Conservation (phyloP, 53 echinoderm and acorn worm genomes). For the Crossaster papposus region DNA sequence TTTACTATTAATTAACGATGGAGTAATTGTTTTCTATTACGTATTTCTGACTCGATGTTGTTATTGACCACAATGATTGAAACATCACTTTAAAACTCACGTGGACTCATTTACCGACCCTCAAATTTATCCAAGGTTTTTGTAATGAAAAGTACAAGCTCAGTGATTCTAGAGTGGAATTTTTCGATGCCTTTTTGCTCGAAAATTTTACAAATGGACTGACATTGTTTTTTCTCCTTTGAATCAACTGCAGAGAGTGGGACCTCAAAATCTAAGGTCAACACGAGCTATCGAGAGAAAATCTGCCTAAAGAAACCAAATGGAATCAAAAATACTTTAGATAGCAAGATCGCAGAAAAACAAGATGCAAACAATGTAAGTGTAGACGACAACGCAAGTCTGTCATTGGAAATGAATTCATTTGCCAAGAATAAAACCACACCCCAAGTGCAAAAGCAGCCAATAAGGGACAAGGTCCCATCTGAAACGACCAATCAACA, state of each 20-base stretch:
- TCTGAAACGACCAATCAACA: conserved; percentile 10
- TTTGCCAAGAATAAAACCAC: not conserved
- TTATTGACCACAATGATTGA: too few species aligned
- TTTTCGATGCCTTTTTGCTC: too few species aligned
- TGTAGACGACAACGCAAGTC: not conserved
- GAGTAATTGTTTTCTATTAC: too few species aligned
- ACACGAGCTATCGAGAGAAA: conserved; percentile 40
- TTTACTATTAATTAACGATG: too few species aligned
- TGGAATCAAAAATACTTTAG: not conserved
- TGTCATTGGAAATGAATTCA: not conserved
- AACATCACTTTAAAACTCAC: too few species aligned
- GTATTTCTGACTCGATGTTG: too few species aligned
- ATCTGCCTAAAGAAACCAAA: conserved; percentile 22
- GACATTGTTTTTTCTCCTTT: not conserved
- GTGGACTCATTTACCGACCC: too few species aligned
- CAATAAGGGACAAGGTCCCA: conserved; percentile 2
- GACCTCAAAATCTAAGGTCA: conserved; percentile 33
- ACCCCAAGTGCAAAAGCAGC: not conserved
- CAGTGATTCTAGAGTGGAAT: too few species aligned
- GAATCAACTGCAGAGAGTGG: conserved; percentile 2
- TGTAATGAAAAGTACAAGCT: too few species aligned
- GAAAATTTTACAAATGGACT: not conserved
- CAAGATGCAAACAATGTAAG: not conserved
- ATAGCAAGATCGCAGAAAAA: not conserved
- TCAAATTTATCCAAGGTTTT: too few species aligned